Evolutionary conservation across 2,113 vertebrate species (phyloP).

Genomic region (Bubo bubo): DNA sequence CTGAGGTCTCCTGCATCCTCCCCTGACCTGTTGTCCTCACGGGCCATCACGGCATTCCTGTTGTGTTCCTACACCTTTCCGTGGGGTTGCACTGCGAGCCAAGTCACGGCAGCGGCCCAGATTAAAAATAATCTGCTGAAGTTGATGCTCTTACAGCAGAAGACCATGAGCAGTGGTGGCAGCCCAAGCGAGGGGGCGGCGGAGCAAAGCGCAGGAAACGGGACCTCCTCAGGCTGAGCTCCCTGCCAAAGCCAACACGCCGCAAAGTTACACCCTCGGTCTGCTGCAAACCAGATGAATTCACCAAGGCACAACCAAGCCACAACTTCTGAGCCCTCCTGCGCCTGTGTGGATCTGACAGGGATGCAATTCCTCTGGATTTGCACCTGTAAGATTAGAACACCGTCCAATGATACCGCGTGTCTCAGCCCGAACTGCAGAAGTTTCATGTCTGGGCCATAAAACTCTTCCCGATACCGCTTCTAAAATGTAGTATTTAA

Average conservation of each 20-base stretch:
- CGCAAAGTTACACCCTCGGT: background rate
- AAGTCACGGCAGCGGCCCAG: background rate
- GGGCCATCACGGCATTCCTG: background rate
- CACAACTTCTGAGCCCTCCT: background rate
- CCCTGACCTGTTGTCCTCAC: background rate
- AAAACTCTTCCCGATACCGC: background rate
- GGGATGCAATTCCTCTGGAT: background rate
- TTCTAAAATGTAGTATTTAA: background rate
- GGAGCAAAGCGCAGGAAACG: background rate
- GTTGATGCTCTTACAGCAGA: background rate
- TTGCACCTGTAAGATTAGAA: background rate
- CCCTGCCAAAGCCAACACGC: background rate
- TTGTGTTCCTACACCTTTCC: background rate
- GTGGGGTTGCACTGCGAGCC: background rate
- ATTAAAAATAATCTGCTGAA: background rate
- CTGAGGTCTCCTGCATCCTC: background rate
- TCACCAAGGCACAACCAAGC: background rate
- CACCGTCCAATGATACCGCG: fast-evolving
- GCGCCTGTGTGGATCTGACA: fast-evolving
- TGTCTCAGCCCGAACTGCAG: background rate
- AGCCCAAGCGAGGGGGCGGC: background rate
- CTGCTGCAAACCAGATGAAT: background rate
- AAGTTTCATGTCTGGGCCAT: background rate
- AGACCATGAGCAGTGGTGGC: background rate
- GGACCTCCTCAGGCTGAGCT: fast-evolving